Conservation (phyloP, 2,113 vertebrate genomes). For the Chitala chitala region DNA sequence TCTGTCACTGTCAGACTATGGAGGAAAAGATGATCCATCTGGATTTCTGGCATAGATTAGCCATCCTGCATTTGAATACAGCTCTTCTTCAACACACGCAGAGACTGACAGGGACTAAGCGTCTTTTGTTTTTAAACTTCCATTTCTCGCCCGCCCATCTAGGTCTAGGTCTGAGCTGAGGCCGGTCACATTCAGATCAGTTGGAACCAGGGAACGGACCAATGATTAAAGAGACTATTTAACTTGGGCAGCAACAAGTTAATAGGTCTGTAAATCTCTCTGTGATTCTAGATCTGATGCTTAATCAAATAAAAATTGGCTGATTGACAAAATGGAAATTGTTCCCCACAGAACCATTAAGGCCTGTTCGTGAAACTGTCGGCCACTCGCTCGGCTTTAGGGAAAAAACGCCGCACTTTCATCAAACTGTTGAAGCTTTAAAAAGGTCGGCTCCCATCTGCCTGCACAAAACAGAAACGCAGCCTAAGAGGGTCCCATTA, state of each 20-base stretch:
- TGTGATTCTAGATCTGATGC: neutral
- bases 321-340: neutral
- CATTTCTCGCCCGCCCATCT: neutral
- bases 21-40: conserved; percentile 29
- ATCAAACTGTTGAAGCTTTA: neutral
- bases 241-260: neutral
- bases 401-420: neutral
- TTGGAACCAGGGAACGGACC: neutral
- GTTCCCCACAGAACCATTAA: conserved; percentile 1
- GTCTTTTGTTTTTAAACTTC: neutral
- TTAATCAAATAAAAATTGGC: conserved; percentile 4
- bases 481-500: conserved; percentile 6
- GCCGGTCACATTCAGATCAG: neutral
- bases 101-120: neutral
- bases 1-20: conserved; percentile 36
- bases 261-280: neutral
- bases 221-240: neutral
- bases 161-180: neutral
- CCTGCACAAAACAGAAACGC: neutral
- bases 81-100: neutral
- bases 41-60: neutral
- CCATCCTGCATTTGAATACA: neutral
- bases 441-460: conserved; percentile 5
- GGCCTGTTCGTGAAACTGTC: neutral
- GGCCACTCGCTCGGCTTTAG: neutral